Evolutionary conservation across 1,140 invertebrate genomes (phyloP), one percentile per base, ranked within the genome.

Genomic region (Penaeus japonicus): DNA sequence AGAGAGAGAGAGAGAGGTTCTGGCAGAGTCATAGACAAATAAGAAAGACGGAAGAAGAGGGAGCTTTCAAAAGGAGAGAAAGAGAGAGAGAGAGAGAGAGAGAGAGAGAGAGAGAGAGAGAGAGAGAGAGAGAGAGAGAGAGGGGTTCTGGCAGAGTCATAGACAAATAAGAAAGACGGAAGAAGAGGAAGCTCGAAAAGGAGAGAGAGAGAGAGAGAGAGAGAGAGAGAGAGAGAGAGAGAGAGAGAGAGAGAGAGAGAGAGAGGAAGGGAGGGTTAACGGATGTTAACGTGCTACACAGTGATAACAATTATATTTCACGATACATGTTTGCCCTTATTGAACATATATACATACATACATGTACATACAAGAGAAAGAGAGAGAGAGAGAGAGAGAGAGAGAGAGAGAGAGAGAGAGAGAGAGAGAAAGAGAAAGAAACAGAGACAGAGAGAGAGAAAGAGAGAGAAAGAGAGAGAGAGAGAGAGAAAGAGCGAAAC

Each of bases 281-380:
- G n/a, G n/a, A n/a, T n/a, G n/a, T n/a, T n/a, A n/a, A n/a, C n/a
- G n/a, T n/a, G n/a, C n/a, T n/a, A n/a, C n/a, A n/a, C n/a, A n/a
- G 47, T 1, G 0, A 47, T 3, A 39, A 7, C 4, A 39, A 39
- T 4, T 39, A 4, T 39, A 39, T 39, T 2, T 7, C 12, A 39
- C 12, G 39, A 39, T 17, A 17, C 27, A 30, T 17, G 27, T 73
- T n/a, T n/a, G 27, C 3, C 18, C n/a, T 24, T 83, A 62, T 83
- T 83, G 24, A 57, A 57, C 55, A 82, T 82, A 82, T 82, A 82
- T 57, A 82, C 55, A 82, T 82, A 82, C 55, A 65, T 65, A 65
- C 22, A 65, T 65, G 4, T 65, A 65, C 27, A 73, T 73, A 73
- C 10, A 70, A 12, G n/a, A 12, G n/a, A 12, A 70, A 15, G 24